phyloP scores from a whole-genome alignment of 2,113 vertebrate species.

The Phyllostomus hastatus region DNA sequence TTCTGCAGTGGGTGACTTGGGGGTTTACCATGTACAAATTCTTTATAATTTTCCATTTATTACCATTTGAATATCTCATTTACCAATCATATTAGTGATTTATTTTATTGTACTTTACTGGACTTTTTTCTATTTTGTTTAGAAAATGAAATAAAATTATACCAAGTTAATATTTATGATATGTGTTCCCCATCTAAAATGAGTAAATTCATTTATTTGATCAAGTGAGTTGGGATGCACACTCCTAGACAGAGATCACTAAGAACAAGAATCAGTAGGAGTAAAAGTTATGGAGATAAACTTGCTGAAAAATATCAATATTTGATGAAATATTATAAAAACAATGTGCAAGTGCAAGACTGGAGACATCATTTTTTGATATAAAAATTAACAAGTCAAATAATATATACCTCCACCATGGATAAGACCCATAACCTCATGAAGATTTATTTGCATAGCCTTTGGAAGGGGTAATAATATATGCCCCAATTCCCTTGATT shows the following conservation, averaged over 20 bases:
- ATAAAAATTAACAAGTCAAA: not conserved
- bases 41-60: not conserved
- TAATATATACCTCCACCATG: not conserved
- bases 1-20: not conserved
- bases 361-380: not conserved
- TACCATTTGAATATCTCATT: not conserved
- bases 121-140: not conserved
- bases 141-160: constrained; percentile 12
- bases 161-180: not conserved
- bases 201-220: not conserved
- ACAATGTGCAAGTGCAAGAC: not conserved
- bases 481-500: not conserved
- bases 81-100: not conserved
- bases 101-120: not conserved
- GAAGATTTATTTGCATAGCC: not conserved
- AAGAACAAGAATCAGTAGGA: not conserved
- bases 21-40: not conserved
- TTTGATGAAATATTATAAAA: not conserved
- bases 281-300: not conserved
- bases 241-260: not conserved
- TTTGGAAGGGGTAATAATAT: not conserved
- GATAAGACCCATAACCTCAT: not conserved
- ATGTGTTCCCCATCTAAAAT: not conserved
- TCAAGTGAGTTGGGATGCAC: not conserved
- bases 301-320: not conserved